Conservation (phyloP, 2,888 invertebrate species). For the Catocala sponsa region DNA sequence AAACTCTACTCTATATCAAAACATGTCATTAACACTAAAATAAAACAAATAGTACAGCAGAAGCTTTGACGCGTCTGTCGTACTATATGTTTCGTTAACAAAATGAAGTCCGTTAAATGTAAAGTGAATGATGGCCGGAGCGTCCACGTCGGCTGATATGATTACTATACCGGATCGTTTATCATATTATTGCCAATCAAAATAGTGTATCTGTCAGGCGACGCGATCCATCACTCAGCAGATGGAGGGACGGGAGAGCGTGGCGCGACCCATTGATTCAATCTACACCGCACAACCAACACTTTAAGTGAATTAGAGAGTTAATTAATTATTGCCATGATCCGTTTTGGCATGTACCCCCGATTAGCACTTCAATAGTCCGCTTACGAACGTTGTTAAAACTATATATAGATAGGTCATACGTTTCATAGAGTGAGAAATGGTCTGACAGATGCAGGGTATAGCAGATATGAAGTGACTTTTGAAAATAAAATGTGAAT, state of each 20-base stretch:
- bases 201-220: conserved; percentile 87
- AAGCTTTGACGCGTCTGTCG: conserved; percentile 30
- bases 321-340: conserved; percentile 67
- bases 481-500: conserved; percentile 74
- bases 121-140: conserved; percentile 79
- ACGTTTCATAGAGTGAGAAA: conserved; percentile 52
- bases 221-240: conserved; percentile 80
- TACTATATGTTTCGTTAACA: conserved; percentile 68
- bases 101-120: conserved; percentile 71
- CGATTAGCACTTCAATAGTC: conserved; percentile 62
- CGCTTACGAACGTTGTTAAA: conserved; percentile 42
- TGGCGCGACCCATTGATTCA: conserved; percentile 67
- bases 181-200: conserved; percentile 88
- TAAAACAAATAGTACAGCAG: conserved; percentile 48
- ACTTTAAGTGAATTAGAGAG: conserved; percentile 67
- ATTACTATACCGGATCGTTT: conserved; percentile 82
- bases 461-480: conserved; percentile 69
- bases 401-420: conserved; percentile 26
- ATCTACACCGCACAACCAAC: conserved; percentile 63
- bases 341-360: conserved; percentile 64
- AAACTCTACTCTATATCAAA: conserved; percentile 62
- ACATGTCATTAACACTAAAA: conserved; percentile 56
- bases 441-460: conserved; percentile 70
- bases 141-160: conserved; percentile 78
- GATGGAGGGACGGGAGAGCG: conserved; percentile 65